phyloP scores from a whole-genome alignment of 1,140 invertebrate genomes.

The Bombus pyrosoma region DNA sequence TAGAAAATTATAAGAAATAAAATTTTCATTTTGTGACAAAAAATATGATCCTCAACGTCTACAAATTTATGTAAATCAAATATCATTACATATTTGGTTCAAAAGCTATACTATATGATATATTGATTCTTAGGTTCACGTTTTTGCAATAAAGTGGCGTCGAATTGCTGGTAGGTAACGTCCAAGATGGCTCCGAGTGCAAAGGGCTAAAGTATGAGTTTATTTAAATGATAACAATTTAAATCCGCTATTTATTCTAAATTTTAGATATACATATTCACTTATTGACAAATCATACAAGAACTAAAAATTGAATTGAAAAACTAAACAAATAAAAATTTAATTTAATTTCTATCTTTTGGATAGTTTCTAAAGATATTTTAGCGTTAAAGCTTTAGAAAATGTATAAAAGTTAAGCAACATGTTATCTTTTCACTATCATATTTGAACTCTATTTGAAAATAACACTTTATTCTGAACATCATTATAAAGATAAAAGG shows the following conservation, averaged over 20 bases:
- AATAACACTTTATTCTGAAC: neutral
- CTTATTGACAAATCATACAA: too few species aligned
- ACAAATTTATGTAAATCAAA: conserved; percentile 3
- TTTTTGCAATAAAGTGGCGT: neutral
- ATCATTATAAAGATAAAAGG: neutral
- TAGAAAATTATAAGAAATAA: conserved; percentile 1
- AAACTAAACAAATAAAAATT: too few species aligned
- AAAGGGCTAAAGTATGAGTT: neutral
- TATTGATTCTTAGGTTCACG: neutral
- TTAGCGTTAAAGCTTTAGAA: neutral
- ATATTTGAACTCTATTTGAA: neutral
- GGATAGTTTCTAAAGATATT: neutral
- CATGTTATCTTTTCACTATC: neutral
- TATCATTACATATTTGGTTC: conserved; percentile 4
- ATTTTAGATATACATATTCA: neutral
- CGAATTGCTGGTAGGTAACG: conserved; percentile 2
- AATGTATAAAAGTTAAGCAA: neutral
- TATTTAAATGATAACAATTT: neutral
- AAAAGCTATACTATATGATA: conserved; percentile 28
- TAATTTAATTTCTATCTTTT: too few species aligned
- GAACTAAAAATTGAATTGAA: neutral
- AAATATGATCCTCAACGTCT: neutral
- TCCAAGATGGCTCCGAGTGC: neutral
- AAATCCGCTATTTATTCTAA: neutral
- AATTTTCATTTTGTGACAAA: neutral